Base-by-base conservation (phyloP, 64 coral and sea anemone genomes). In the Trachythela sp. region DNA sequence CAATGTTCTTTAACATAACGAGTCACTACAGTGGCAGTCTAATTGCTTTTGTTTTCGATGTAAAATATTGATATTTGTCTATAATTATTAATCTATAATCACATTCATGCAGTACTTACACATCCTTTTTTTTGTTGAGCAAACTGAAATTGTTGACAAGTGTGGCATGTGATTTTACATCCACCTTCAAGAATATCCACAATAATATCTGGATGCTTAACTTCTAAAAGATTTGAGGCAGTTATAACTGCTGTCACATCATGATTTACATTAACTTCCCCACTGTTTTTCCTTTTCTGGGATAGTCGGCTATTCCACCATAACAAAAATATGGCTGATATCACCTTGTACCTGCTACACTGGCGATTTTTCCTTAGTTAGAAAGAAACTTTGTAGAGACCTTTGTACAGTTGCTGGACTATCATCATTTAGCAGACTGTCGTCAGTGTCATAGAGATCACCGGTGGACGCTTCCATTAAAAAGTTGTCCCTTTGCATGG, bases 121-220 rank as follows among this genome's bases (percentile, higher is more conserved):
- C 15, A 59, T n/a, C 14, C 14, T 59, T 59, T 59, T 22, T n/a
- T 59, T 77, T 4, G 4, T 77, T 38, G 71, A 4, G 71, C 3
- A 3, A 34, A 18, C 32, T 35, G 29, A 38, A 5, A 77, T 35
- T 77, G 29, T 36, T 77, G 29, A 27, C 71, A 77, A 3, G 71
- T 4, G 26, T 35, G 29, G 26, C 71, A 77, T 2, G 71, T 77
- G 13, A 77, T n/a, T 35, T 35, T 77, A 38, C 71, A 77, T 4
- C 71, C 71, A 77, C 29, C 71, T 26, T 35, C 71, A 4, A 77
- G 17, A 77, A 38, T 77, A 3, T 77, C 7, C 3, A 77, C 71
- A 32, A 35, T 32, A n/a, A 77, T 77, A 35, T 77, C 71, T 32
- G 71, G 71, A 35, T 77, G 71, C 29, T 77, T 77, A 77, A 77